Evolutionary conservation across 2,113 vertebrate genomes (phyloP), one percentile per base, ranked within the genome.

Genomic region (Pseudopipra pipra): DNA sequence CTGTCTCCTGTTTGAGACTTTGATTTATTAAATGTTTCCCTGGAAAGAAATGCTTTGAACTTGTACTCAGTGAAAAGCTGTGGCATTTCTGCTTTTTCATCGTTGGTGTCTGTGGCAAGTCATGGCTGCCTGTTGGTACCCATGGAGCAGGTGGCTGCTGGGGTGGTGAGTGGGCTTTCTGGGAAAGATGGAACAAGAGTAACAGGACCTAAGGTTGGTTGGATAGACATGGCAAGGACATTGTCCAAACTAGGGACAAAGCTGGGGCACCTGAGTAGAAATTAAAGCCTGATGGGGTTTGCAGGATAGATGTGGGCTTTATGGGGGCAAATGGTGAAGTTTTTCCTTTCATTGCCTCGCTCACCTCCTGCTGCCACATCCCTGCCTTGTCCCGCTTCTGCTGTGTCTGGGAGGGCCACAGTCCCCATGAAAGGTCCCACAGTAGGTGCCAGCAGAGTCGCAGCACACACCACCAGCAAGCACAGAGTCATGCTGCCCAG

Each of bases 91-190:
- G n/a, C 24, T 71, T 58, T 91, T 35, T 31, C n/a, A 23, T 15
- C 73, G 46, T 35, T 43, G 33, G 25, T 3, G 1, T 27, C 43
- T 30, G 56, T 67, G 70, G 43, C 28, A 74, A 59, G n/a, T 8
- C 2, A 44, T 12, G 17, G 56, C 35, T 79, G 25, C 41, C 66
- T 23, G 30, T 13, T 3, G 2, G 51, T n/a, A 65, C 3, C 20
- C 4, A 3, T 0, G 0, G 56, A 82, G n/a, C 22, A 37, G 28
- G 43, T 1, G 6, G 52, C 46, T 67, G 65, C 54, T 35, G 74
- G 44, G 41, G 8, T 41, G 39, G 17, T 15, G 33, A 46, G 25
- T 44, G 49, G 31, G 8, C 23, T 93, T 49, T 46, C 33, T 9
- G 7, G 7, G 75, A 37, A 83, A 72, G 54, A 35, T 8, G 28